Base-by-base conservation (phyloP, 2,113 vertebrate species). In the Chaetura pelagica region DNA sequence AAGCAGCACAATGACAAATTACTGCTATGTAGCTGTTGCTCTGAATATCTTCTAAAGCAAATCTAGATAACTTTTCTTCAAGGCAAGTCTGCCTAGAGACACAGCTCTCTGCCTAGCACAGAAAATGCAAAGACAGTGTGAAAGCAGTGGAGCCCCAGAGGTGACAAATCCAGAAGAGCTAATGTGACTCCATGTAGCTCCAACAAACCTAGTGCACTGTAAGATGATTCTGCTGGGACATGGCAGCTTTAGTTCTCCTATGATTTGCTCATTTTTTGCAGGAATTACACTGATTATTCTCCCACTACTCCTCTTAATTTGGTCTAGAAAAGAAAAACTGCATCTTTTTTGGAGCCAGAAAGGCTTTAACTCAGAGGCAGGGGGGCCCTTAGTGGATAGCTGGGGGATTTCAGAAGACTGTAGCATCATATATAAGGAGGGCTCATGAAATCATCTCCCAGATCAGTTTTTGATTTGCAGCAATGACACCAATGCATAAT, bases 231-330 rank as follows among this genome's bases (percentile, higher is more conserved):
- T 63, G 7, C 68, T 62, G 51, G 82, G 49, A 83, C 38, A 10
- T 0, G 6, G 38, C 0, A 16, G 2, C 80, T 92, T 57, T 69
- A 66, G 24, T 68, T 93, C 30, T 89, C 19, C 32, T 63, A 75
- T 35, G 64, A 90, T 76, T 85, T 93, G 72, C 46, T 67, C 19
- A 38, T 90, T 94, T 48, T 96, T 84, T 95, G 35, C 87, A 74
- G 92, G 62, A 88, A 38, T 84, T 29, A 35, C 59, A 63, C 42
- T 42, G 40, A 49, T 93, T 92, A 49, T 61, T 73, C 66, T 86
- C 87, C 80, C 9, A 19, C 20, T 62, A 6, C 4, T 9, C 21
- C 44, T 73, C 67, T 87, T 58, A 62, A 67, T 16, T 38, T 1
- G 4, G 7, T 40, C 22, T n/a, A 57, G 72, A 63, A 59, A 49